Evolutionary conservation across 2,797 vertebrate species (phyloP).

Genomic region (Phrynocephalus guinanensis): DNA sequence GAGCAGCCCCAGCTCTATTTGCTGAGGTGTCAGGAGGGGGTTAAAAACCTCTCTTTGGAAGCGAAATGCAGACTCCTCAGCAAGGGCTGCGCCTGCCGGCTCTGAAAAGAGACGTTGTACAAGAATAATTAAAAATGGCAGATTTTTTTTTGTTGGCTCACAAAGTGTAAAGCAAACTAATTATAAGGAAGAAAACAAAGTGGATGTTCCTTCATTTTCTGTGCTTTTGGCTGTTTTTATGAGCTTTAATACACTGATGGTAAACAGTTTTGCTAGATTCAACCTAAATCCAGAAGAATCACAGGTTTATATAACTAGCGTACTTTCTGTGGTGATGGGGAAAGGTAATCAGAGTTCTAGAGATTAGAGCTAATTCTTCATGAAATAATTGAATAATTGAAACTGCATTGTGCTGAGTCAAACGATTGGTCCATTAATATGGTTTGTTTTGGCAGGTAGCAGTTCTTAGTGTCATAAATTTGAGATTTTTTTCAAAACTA

Average conservation of each 20-base stretch:
- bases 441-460: background rate
- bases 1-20: too few relatives aligned
- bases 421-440: background rate
- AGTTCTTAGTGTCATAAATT: background rate
- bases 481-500: background rate
- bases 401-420: background rate
- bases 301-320: background rate
- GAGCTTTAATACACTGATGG: background rate
- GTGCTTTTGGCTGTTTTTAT: background rate
- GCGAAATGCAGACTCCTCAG: too few relatives aligned
- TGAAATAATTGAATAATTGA: background rate
- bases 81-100: too few relatives aligned
- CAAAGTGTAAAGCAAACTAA: background rate
- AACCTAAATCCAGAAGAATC: background rate
- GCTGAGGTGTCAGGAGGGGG: too few relatives aligned
- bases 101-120: too few relatives aligned
- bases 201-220: background rate
- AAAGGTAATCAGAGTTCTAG: background rate
- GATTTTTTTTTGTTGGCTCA: background rate
- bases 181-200: background rate
- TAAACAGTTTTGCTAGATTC: slow-evolving; percentile 11
- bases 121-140: background rate
- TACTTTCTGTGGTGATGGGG: background rate
- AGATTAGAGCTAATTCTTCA: background rate
- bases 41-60: too few relatives aligned